Evolutionary conservation across 2,797 vertebrate species (phyloP).

Genomic region (Naso thynnoides): DNA sequence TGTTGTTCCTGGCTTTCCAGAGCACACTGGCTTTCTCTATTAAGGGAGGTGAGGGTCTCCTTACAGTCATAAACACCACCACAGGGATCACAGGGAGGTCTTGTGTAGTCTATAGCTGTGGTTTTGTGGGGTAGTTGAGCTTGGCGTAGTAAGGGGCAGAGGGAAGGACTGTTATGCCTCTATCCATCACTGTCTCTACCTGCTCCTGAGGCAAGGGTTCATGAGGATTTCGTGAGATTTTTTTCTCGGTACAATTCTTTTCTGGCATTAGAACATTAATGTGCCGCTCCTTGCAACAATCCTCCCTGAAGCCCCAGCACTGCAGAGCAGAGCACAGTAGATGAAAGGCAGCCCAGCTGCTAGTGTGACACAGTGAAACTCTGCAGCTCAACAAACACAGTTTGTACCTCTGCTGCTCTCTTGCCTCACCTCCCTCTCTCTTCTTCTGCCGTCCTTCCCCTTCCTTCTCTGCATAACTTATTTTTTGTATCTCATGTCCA

Average conservation of each 20-base stretch:
- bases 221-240: constrained; percentile 43
- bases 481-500: constrained; percentile 39
- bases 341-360: constrained; percentile 35
- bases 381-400: constrained; percentile 47
- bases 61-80: constrained; percentile 54
- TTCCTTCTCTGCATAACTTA: constrained; percentile 6
- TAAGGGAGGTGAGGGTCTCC: constrained; percentile 42
- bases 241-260: constrained; percentile 5
- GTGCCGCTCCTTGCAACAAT: constrained; percentile 45
- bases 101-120: constrained; percentile 28
- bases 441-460: constrained; percentile 1
- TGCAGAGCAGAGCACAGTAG: constrained; percentile 44
- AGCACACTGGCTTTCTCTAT: constrained; percentile 51
- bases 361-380: constrained; percentile 33
- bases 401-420: constrained; percentile 40
- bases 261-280: constrained; percentile 51
- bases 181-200: constrained; percentile 27
- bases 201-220: constrained; percentile 42
- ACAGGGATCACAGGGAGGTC: constrained; percentile 57
- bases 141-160: background rate
- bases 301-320: constrained; percentile 37
- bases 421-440: constrained; percentile 2
- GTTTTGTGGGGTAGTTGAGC: background rate
- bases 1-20: constrained; percentile 71
- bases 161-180: constrained; percentile 14